These are phyloP conservation scores for Diabrotica undecimpunctata DNA, from an alignment of 1,140 invertebrate genomes.

Conservation along the genomic window DNA sequence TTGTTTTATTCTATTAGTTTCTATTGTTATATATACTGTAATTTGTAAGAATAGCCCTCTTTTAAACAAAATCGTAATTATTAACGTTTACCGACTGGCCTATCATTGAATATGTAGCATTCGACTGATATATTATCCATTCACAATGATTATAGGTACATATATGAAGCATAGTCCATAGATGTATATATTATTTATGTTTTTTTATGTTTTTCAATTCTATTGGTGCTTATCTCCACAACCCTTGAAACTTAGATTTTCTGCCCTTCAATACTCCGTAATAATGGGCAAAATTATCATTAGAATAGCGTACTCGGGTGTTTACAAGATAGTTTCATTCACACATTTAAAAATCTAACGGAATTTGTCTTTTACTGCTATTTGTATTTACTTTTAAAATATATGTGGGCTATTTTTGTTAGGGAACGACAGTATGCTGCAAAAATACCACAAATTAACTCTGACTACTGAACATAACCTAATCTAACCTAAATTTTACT, in stretches of 20 bases:
- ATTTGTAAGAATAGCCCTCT: too few relatives aligned
- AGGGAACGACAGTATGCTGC: too few relatives aligned
- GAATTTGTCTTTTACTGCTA: too few relatives aligned
- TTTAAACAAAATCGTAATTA: too few relatives aligned
- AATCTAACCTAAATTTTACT: too few relatives aligned
- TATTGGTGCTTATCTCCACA: conserved; percentile 40
- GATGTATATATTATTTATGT: conserved; percentile 39
- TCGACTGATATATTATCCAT: conserved; percentile 32
- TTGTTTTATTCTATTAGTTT: too few relatives aligned
- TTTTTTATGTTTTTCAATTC: conserved; percentile 38
- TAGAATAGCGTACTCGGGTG: conserved; percentile 42
- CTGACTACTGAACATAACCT: too few relatives aligned
- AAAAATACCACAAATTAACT: too few relatives aligned
- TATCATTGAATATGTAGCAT: conserved; percentile 27
- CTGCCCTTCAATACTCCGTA: conserved; percentile 24
- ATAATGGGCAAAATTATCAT: conserved; percentile 42
- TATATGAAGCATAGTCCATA: conserved; percentile 35
- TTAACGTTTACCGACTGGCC: conserved; percentile 4
- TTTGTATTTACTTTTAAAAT: too few relatives aligned
- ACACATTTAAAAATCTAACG: neutral
- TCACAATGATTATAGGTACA: conserved; percentile 24
- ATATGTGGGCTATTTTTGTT: too few relatives aligned
- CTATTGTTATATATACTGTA: too few relatives aligned
- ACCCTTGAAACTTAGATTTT: conserved; percentile 27
- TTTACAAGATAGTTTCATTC: neutral